These are phyloP conservation scores for Latrodectus hesperus DNA, from an alignment of 2,888 invertebrate species.

Conservation along the genomic window DNA sequence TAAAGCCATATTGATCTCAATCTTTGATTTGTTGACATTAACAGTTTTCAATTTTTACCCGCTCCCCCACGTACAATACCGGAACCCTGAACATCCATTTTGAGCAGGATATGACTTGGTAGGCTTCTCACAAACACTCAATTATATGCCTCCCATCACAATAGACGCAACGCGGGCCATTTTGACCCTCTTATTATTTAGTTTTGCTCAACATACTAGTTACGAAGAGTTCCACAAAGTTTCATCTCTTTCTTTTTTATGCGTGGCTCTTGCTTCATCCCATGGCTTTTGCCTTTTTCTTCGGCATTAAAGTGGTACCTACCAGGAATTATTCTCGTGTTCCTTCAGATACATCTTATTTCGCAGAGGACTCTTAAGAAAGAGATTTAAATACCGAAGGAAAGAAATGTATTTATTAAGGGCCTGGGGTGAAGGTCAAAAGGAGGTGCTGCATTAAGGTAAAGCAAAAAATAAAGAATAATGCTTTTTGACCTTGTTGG, in stretches of 20 bases:
- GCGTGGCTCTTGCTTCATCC: not conserved
- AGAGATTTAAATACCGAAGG: not conserved
- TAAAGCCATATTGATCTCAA: no score
- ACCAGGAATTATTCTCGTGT: not conserved
- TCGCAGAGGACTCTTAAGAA: not conserved
- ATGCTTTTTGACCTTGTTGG: slow-evolving; percentile 36
- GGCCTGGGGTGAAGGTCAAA: slow-evolving; percentile 41
- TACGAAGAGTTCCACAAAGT: not conserved
- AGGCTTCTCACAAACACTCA: slow-evolving; percentile 64
- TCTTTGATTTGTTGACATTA: not conserved
- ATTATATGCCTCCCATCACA: slow-evolving; percentile 64
- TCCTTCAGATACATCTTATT: slow-evolving; percentile 30
- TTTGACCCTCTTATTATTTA: slow-evolving; percentile 53
- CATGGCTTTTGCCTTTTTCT: not conserved
- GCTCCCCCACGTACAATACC: slow-evolving; percentile 36
- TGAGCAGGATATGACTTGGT: slow-evolving; percentile 67
- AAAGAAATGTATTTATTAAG: not conserved
- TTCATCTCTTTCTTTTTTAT: not conserved
- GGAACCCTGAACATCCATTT: slow-evolving; percentile 57
- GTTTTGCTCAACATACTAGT: slow-evolving; percentile 39
- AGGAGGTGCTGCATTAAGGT: slow-evolving; percentile 23
- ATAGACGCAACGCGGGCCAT: slow-evolving; percentile 42
- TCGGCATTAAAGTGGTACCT: not conserved
- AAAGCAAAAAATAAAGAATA: slow-evolving; percentile 14
- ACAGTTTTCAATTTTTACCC: slow-evolving; percentile 22